Evolutionary conservation across 2,888 invertebrate species (phyloP).

Genomic region (Archaeoteleia sp.): DNA sequence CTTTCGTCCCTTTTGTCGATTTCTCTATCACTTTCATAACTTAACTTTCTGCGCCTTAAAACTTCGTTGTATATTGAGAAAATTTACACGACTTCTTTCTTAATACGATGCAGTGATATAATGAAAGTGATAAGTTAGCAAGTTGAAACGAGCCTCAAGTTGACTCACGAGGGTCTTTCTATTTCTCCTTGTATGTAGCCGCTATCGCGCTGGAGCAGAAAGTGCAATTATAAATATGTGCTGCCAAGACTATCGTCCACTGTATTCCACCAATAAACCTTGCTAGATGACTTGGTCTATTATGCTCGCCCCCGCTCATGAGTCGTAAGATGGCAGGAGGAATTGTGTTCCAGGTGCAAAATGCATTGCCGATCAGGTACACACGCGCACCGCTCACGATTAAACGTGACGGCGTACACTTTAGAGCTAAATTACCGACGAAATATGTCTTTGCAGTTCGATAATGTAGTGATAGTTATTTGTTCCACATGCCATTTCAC

Average conservation of each 20-base stretch:
- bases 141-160: no score
- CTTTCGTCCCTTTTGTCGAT: constrained; percentile 6
- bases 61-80: no score
- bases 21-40: not conserved
- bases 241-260: constrained; percentile 7
- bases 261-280: constrained; percentile 33
- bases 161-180: no score
- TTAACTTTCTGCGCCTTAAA: not conserved
- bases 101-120: not conserved
- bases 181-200: constrained; percentile 56
- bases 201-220: constrained; percentile 62
- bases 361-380: constrained; percentile 19
- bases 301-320: constrained; percentile 20
- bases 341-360: constrained; percentile 32
- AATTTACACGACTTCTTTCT: constrained; percentile 3
- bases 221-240: constrained; percentile 64
- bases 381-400: constrained; percentile 14
- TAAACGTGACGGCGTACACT: constrained; percentile 12
- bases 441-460: constrained; percentile 14
- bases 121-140: constrained; percentile 57
- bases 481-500: constrained; percentile 17
- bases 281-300: constrained; percentile 17
- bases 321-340: constrained; percentile 14
- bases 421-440: constrained; percentile 16
- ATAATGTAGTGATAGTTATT: constrained; percentile 19